Conservation (phyloP, 2,888 invertebrate genomes). For the Neoitamus cyanurus region DNA sequence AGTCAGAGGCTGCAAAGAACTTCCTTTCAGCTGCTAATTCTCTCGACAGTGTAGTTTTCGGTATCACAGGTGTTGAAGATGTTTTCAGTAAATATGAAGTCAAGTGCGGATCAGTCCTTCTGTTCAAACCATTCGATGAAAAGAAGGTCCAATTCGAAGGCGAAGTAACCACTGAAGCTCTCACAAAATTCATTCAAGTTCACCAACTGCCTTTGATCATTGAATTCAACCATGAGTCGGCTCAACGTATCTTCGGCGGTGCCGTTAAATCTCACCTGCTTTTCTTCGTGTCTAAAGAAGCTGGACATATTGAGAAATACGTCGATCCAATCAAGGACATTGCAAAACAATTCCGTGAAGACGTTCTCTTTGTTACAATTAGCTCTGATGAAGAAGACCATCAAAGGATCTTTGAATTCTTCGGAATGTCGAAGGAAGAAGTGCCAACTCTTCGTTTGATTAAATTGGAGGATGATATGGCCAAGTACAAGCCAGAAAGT, state of each 20-base stretch:
- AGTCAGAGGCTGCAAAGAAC: conserved; percentile 82
- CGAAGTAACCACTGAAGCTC: conserved; percentile 73
- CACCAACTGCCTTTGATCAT: conserved; percentile 91
- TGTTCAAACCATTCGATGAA: conserved; percentile 97
- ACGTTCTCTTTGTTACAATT: conserved; percentile 94
- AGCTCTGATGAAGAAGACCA: conserved; percentile 96
- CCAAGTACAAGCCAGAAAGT: conserved; percentile 91
- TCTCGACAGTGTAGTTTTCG: conserved; percentile 91
- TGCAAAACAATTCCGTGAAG: conserved; percentile 91
- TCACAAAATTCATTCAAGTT: conserved; percentile 85
- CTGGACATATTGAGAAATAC: conserved; percentile 84
- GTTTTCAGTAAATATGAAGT: conserved; percentile 84
- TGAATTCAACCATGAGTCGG: conserved; percentile 97
- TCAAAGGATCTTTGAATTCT: conserved; percentile 97
- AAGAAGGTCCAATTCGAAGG: conserved; percentile 79
- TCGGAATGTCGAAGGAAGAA: conserved; percentile 96
- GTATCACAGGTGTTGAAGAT: conserved; percentile 81
- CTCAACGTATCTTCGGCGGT: conserved; percentile 98
- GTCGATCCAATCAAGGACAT: conserved; percentile 82
- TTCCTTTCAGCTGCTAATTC: conserved; percentile 83
- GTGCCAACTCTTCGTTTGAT: conserved; percentile 92
- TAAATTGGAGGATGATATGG: conserved; percentile 96
- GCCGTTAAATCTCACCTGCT: conserved; percentile 97
- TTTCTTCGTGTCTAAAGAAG: conserved; percentile 92
- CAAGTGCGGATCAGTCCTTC: conserved; percentile 80